Conservation (phyloP, 2,888 invertebrate species). For the Sarcophaga variegata region DNA sequence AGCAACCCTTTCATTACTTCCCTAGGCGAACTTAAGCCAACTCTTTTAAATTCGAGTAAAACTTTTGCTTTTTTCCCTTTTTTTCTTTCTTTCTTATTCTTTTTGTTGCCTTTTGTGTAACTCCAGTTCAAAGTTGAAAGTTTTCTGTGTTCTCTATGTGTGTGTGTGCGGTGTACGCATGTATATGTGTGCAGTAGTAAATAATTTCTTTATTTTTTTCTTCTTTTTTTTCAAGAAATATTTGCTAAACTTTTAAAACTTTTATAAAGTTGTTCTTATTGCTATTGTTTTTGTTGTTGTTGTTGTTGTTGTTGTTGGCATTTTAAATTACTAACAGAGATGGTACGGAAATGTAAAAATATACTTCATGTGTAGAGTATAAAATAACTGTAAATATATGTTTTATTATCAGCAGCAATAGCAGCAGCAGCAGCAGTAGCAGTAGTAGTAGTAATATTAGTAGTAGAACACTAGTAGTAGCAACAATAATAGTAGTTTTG, state of each 20-base stretch:
- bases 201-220: constrained; percentile 46
- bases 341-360: background rate
- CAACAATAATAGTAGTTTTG: too few species aligned
- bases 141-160: too few species aligned
- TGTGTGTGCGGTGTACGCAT: too few species aligned
- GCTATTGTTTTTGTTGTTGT: background rate
- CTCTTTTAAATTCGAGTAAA: background rate
- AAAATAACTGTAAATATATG: background rate
- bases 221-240: constrained; percentile 21
- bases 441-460: background rate
- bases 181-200: constrained; percentile 28
- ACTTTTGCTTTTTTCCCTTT: constrained; percentile 13
- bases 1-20: background rate
- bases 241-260: constrained; percentile 53
- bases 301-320: background rate
- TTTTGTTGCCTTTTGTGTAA: background rate
- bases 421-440: background rate
- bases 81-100: background rate
- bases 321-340: constrained; percentile 1
- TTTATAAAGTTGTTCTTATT: constrained; percentile 29
- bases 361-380: background rate
- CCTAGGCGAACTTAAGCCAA: background rate
- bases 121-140: constrained; percentile 43
- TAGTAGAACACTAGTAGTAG: background rate
- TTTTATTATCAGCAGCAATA: background rate